phyloP scores from a whole-genome alignment of 2,113 vertebrate species.

The Gila orcuttii region DNA sequence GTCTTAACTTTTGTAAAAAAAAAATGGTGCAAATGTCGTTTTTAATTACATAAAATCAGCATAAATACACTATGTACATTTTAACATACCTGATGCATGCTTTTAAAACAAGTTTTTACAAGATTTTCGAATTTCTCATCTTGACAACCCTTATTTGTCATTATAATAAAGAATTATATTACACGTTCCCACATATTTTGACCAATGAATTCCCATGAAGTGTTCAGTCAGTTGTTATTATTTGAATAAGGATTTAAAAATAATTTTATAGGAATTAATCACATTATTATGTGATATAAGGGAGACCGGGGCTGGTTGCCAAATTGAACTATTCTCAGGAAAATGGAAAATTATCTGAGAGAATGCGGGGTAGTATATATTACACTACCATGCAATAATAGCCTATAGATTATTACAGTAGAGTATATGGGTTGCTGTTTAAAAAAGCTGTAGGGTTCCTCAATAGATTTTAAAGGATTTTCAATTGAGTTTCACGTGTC shows the following conservation, averaged over 20 bases:
- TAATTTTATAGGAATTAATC: neutral
- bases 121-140: too few relatives aligned
- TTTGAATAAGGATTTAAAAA: neutral
- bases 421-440: neutral
- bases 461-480: fast-evolving
- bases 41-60: too few relatives aligned
- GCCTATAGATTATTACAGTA: neutral
- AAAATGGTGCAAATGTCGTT: too few relatives aligned
- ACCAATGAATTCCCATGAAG: neutral
- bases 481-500: neutral
- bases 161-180: neutral
- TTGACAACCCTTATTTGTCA: too few relatives aligned
- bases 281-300: neutral
- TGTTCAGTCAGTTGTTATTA: neutral
- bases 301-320: neutral
- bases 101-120: too few relatives aligned
- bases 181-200: neutral
- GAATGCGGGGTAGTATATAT: neutral
- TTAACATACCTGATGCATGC: too few relatives aligned
- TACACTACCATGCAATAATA: neutral
- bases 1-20: too few relatives aligned
- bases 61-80: too few relatives aligned
- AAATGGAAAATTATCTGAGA: too few relatives aligned
- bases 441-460: neutral
- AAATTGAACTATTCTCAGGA: too few relatives aligned